Evolutionary conservation across 35 echinoderm and acorn worm genomes (phyloP), one percentile per base, ranked within the genome.

Genomic region (Ophiothrix spiculata): DNA sequence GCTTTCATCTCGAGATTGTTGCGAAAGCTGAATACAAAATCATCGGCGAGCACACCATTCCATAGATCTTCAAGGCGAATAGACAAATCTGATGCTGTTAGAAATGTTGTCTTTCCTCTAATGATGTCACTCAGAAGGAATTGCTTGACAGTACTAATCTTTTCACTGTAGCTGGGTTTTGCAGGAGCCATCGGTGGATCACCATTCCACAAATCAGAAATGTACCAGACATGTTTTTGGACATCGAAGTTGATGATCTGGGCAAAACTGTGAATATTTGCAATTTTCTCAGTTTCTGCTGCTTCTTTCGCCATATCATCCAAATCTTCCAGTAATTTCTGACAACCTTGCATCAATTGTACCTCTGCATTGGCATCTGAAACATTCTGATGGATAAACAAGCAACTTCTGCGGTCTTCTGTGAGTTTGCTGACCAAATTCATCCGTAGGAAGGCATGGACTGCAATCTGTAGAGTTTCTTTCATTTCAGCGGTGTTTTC

Each of bases 1-100:
- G 64, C 28, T 25, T 37, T 29, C 29, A 87, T 35, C 40, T 87
- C 74, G 0, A 35, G 34, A 1, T 31, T 79, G 39, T 80, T 87
- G 21, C 2, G 12, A 45, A 88, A 88, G 36, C 35, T 88, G 38
- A 88, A 88, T 0, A 88, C 79, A 39, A 88, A 88, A 45, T 88
- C 64, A 29, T 88, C 87, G 31, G 4, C 33, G 16, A 33, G n/a
- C 1, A 88, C 63, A 0, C 40, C 87, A 29, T 88, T 36, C 87
- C 87, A 88, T 4, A 88, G 29, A 81, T 88, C 33, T 74, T 1
- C 15, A 32, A 88, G n/a, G 12, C 32, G 23, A 39, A 28, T 15
- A 1, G 0, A 4, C 35, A 88, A 88, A 8, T 88, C 78, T 8
- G 78, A 81, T 10, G 80, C 64, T 35, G 33, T 88, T 15, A 64